Percentiles rank a stretch among this genome's conserved stretches.
Conservation (phyloP, 2,888 invertebrate genomes). For the Catocala fraxini region DNA sequence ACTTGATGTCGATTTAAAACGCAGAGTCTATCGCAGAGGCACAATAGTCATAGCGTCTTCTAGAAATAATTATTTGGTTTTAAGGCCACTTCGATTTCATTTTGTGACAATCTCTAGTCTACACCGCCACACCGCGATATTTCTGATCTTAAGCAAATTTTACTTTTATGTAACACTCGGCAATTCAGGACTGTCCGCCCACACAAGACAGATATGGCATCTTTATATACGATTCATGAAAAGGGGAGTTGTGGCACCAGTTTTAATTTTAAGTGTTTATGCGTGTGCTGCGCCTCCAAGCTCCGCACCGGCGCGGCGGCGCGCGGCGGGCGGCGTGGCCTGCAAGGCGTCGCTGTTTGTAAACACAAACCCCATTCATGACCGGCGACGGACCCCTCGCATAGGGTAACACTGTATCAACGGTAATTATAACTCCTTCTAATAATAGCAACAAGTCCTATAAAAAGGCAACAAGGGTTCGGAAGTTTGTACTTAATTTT, state of each 20-base stretch:
- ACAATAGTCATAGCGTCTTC: too few species aligned
- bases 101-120: too few species aligned
- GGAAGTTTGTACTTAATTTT: constrained; percentile 15
- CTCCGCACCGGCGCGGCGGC: constrained; percentile 13
- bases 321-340: constrained; percentile 1
- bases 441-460: constrained; percentile 44
- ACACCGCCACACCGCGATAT: too few species aligned
- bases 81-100: too few species aligned
- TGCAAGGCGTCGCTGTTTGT: constrained; percentile 81
- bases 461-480: constrained; percentile 43
- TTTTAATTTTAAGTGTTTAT: constrained; percentile 74
- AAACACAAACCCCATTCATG: constrained; percentile 78
- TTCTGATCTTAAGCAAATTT: too few species aligned
- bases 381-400: constrained; percentile 63
- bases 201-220: constrained; percentile 23
- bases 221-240: constrained; percentile 36
- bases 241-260: constrained; percentile 54
- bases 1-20: too few species aligned
- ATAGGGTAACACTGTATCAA: constrained; percentile 35
- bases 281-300: constrained; percentile 56
- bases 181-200: constrained; percentile 33
- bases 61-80: too few species aligned
- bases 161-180: neutral
- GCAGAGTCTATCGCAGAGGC: too few species aligned
- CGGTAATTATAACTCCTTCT: constrained; percentile 49